Evolutionary conservation across 2,797 vertebrate species (phyloP).

Genomic region (Saxicola maurus): DNA sequence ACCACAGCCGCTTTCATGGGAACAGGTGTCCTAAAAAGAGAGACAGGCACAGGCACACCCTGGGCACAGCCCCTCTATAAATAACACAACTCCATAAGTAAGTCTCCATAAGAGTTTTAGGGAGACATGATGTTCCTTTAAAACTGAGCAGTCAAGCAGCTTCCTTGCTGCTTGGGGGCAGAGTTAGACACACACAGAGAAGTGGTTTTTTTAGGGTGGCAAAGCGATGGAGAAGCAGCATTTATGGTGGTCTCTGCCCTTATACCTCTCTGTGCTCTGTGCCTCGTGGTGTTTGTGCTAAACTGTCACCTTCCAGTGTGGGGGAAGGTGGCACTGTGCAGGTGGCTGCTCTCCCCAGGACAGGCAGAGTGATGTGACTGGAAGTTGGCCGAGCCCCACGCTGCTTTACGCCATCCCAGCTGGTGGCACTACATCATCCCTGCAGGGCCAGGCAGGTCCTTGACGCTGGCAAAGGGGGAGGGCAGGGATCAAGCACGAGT

Average conservation of each 20-base stretch:
- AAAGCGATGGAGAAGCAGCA: background rate
- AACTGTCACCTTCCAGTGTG: background rate
- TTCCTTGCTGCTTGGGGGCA: background rate
- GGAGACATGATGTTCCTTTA: background rate
- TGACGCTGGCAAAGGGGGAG: background rate
- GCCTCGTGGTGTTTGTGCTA: background rate
- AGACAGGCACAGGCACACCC: background rate
- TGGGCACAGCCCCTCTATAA: background rate
- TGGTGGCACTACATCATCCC: constrained; percentile 34
- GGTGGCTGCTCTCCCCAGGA: background rate
- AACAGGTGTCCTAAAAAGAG: constrained; percentile 3
- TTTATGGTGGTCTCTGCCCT: background rate
- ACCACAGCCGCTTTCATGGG: background rate
- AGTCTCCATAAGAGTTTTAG: background rate
- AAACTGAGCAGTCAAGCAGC: background rate
- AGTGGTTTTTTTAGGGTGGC: background rate
- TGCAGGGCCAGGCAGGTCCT: background rate
- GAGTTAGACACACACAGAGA: background rate
- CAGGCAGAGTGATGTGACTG: background rate
- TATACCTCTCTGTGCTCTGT: background rate
- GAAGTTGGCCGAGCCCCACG: background rate
- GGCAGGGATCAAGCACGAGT: background rate
- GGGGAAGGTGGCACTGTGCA: background rate
- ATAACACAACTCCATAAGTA: background rate
- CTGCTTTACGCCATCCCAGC: background rate